A percentile compares a stretch with the other conserved stretches of the same genome.
phyloP scores from a whole-genome alignment of 2,888 invertebrate genomes.

The Allolobophora icterica region DNA sequence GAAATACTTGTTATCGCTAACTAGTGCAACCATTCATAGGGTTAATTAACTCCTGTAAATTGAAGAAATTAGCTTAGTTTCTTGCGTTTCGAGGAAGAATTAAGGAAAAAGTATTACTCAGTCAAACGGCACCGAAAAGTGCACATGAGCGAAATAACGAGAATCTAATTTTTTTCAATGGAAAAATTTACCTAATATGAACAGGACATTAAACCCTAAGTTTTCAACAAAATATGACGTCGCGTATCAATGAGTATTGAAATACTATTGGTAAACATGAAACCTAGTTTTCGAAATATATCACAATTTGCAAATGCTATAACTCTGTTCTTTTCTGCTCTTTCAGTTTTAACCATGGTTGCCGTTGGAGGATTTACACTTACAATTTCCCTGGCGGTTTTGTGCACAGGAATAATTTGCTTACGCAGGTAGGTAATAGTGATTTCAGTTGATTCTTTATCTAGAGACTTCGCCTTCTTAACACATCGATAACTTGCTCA shows the following conservation, averaged over 20 bases:
- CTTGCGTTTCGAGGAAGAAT: too few species aligned
- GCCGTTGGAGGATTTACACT: conserved; percentile 25
- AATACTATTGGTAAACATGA: not conserved
- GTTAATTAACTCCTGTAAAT: too few species aligned
- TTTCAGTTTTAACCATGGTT: not conserved
- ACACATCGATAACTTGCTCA: not conserved
- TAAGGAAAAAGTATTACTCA: too few species aligned
- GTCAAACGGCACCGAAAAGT: too few species aligned
- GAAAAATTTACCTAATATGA: too few species aligned
- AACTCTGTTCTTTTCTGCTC: not conserved
- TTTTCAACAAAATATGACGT: not conserved
- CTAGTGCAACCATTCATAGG: too few species aligned
- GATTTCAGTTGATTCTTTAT: not conserved
- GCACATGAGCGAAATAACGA: too few species aligned
- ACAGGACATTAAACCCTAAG: too few species aligned
- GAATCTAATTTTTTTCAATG: too few species aligned
- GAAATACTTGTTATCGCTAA: too few species aligned
- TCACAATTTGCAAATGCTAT: not conserved
- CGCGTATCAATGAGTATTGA: not conserved
- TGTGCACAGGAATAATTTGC: not conserved
- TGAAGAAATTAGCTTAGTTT: too few species aligned
- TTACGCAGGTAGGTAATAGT: conserved; percentile 12
- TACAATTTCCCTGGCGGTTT: conserved; percentile 13
- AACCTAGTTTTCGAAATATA: not conserved
- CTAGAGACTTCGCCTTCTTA: too few species aligned